phyloP scores from a whole-genome alignment of 2,113 vertebrate species.

The Sylvicapra grimmia region DNA sequence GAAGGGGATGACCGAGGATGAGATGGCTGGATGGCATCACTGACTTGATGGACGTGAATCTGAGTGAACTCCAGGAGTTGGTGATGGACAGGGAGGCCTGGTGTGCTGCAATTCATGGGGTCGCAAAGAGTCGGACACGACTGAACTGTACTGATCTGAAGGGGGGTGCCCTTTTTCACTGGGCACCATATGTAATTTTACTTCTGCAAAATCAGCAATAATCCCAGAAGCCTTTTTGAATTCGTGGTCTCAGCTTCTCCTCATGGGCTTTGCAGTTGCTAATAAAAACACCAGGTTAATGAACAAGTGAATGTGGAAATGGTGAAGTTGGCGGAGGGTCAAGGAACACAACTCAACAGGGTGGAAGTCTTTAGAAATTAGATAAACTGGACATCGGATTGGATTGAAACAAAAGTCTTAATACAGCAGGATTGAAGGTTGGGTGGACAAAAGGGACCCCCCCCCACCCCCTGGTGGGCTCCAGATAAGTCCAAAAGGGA shows the following conservation, averaged over 20 bases:
- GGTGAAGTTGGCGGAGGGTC: neutral
- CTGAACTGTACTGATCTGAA: too few relatives aligned
- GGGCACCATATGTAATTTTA: neutral
- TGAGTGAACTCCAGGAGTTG: too few relatives aligned
- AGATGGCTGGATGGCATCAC: too few relatives aligned
- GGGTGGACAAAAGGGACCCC: neutral
- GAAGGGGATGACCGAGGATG: too few relatives aligned
- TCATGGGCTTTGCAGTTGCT: neutral
- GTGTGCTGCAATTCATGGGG: too few relatives aligned
- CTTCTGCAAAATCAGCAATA: neutral
- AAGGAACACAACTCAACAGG: neutral
- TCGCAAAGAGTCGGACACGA: too few relatives aligned
- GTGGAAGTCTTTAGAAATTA: neutral
- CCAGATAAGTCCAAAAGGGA: neutral
- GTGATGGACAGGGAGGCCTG: too few relatives aligned
- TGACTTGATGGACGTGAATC: rapidly evolving
- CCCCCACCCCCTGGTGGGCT: neutral
- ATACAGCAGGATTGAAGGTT: neutral
- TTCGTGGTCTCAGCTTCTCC: neutral
- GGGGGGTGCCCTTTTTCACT: neutral
- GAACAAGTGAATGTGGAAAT: neutral
- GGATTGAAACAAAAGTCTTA: neutral
- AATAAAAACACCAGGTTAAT: neutral
- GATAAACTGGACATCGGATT: neutral
- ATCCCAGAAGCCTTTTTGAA: neutral